Conservation (phyloP, 2,888 invertebrate genomes). For the Vanessa cardui region DNA sequence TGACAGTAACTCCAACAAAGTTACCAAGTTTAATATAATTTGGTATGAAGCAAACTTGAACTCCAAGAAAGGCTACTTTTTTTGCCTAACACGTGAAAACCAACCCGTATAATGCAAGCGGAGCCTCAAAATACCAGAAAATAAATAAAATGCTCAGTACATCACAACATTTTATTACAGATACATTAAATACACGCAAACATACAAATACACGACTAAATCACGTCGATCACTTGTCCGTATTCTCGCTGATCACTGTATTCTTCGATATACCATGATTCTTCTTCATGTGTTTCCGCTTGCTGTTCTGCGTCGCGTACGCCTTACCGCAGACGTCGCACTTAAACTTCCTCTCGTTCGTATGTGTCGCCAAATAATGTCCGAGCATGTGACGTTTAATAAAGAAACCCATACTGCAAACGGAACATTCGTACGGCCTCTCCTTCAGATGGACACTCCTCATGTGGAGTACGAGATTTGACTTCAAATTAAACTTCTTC, state of each 20-base stretch:
- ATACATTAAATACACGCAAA: conserved; percentile 11
- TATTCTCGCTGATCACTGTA: conserved; percentile 35
- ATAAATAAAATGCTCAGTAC: conserved; percentile 24
- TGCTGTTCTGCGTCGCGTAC: conserved; percentile 74
- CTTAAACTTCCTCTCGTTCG: conserved; percentile 80
- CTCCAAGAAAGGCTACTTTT: too few relatives aligned
- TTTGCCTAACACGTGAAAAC: too few relatives aligned
- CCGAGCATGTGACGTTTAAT: conserved; percentile 74
- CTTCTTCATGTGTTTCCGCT: conserved; percentile 73
- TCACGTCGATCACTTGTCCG: conserved; percentile 25
- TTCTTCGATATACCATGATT: conserved; percentile 63
- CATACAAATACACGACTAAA: not conserved
- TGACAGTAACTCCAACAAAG: too few relatives aligned
- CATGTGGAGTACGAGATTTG: conserved; percentile 69
- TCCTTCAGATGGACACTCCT: conserved; percentile 73
- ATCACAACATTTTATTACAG: conserved; percentile 26
- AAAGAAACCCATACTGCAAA: conserved; percentile 76
- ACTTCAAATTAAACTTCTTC: conserved; percentile 73
- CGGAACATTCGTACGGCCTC: conserved; percentile 70
- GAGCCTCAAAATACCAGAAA: too few relatives aligned
- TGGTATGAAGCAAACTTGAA: too few relatives aligned
- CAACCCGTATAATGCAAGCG: too few relatives aligned
- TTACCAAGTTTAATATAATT: too few relatives aligned
- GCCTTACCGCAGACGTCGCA: conserved; percentile 84
- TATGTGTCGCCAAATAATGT: conserved; percentile 76